These are phyloP conservation scores for Brachionus koreanus DNA, from an alignment of 1,140 invertebrate species.

Conservation along the genomic window DNA sequence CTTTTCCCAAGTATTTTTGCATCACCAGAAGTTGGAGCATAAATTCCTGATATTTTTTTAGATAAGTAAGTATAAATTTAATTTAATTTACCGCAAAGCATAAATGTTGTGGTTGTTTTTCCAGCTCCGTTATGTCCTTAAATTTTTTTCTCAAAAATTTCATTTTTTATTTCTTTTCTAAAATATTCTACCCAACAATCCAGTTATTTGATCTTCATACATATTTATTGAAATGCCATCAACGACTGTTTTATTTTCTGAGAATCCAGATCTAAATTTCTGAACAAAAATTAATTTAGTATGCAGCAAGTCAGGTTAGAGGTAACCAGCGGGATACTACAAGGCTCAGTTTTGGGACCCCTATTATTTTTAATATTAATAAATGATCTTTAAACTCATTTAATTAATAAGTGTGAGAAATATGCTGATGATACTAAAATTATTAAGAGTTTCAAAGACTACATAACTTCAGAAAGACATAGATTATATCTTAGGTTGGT, in stretches of 20 bases:
- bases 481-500: too few species aligned
- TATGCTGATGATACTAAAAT: too few species aligned
- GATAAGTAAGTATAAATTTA: background rate
- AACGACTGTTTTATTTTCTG: conserved; percentile 55
- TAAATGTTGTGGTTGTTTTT: conserved; percentile 63
- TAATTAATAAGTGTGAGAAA: too few species aligned
- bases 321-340: too few species aligned
- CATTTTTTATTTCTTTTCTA: conserved; percentile 63
- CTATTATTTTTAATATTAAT: too few species aligned
- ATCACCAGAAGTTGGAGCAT: conserved; percentile 22
- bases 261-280: conserved; percentile 45
- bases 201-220: conserved; percentile 64
- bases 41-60: background rate
- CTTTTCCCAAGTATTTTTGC: background rate
- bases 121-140: conserved; percentile 64
- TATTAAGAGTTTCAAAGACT: too few species aligned
- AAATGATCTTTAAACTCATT: too few species aligned
- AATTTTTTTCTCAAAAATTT: conserved; percentile 8
- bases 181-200: conserved; percentile 64
- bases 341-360: too few species aligned
- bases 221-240: conserved; percentile 70
- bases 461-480: too few species aligned
- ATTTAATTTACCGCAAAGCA: conserved; percentile 12
- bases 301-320: too few species aligned
- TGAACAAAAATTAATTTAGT: background rate